Percentiles rank a stretch among this genome's conserved stretches.
Conservation (phyloP, 1,140 invertebrate genomes). For the Drepana arcuata region DNA sequence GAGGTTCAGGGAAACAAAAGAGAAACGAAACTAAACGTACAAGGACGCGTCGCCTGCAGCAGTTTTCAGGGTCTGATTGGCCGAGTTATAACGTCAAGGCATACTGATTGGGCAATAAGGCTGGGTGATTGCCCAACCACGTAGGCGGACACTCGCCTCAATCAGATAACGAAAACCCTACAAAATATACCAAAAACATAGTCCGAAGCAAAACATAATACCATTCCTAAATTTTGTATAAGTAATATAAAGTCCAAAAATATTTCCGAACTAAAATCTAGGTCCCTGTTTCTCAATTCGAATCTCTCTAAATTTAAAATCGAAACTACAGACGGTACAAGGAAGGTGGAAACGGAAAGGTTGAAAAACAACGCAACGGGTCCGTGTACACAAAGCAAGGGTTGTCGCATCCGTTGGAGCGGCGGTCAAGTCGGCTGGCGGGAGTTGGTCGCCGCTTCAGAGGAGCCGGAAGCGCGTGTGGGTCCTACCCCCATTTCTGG, state of each 20-base stretch:
- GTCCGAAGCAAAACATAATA: conserved; percentile 13
- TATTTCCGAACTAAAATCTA: conserved; percentile 55
- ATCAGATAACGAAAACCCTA: conserved; percentile 41
- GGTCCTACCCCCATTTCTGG: conserved; percentile 87
- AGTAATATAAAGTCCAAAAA: conserved; percentile 53
- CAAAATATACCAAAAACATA: conserved; percentile 22
- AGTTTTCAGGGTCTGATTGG: conserved; percentile 47
- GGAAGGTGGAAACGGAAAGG: conserved; percentile 17
- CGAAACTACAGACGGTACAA: conserved; percentile 12
- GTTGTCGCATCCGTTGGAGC: conserved; percentile 43
- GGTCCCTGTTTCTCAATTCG: conserved; percentile 53
- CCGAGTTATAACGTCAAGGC: conserved; percentile 49
- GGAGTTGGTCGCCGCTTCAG: conserved; percentile 40
- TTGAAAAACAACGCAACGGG: conserved; percentile 47
- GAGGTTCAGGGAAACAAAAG: conserved; percentile 25
- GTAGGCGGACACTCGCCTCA: conserved; percentile 62
- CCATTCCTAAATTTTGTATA: conserved; percentile 39
- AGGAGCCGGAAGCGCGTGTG: conserved; percentile 13
- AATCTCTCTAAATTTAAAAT: conserved; percentile 29
- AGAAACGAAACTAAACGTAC: conserved; percentile 25
- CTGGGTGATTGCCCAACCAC: conserved; percentile 70
- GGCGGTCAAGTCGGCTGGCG: conserved; percentile 38
- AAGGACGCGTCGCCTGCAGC: conserved; percentile 36
- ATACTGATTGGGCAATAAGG: conserved; percentile 70
- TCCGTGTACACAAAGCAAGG: conserved; percentile 43